A percentile compares a stretch with the other conserved stretches of the same genome.
These are phyloP conservation scores for Agapornis canus DNA, from an alignment of 2,797 vertebrate genomes.

Conservation along the genomic window DNA sequence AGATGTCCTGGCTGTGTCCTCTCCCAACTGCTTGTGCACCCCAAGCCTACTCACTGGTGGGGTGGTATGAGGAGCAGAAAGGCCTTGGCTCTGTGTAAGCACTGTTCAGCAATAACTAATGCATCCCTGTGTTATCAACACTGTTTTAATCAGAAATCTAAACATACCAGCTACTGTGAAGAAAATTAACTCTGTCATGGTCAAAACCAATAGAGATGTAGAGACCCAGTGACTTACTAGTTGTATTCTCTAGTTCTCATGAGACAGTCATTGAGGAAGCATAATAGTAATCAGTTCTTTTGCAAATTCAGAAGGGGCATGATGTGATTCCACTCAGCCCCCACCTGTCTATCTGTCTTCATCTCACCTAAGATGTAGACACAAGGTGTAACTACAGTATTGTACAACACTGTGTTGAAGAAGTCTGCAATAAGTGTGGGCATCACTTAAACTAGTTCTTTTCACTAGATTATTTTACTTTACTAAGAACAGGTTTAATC, in stretches of 20 bases:
- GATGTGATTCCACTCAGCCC: neutral
- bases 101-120: neutral
- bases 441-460: neutral
- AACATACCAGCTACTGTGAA: neutral
- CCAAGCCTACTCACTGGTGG: neutral
- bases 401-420: fast-evolving
- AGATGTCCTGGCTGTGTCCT: neutral
- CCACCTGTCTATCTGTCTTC: neutral
- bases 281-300: neutral
- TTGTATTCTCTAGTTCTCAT: neutral
- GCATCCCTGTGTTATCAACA: neutral
- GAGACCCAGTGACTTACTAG: neutral
- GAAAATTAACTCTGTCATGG: neutral
- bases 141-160: neutral
- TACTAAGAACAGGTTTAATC: neutral
- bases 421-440: neutral
- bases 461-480: neutral
- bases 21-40: neutral
- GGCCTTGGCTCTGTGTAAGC: neutral
- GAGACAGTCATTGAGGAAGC: neutral
- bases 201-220: neutral
- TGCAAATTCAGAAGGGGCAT: neutral
- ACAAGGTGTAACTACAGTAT: neutral
- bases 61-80: neutral
- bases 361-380: neutral